Conservation (phyloP, 1,140 invertebrate genomes). For the Eciton burchellii region DNA sequence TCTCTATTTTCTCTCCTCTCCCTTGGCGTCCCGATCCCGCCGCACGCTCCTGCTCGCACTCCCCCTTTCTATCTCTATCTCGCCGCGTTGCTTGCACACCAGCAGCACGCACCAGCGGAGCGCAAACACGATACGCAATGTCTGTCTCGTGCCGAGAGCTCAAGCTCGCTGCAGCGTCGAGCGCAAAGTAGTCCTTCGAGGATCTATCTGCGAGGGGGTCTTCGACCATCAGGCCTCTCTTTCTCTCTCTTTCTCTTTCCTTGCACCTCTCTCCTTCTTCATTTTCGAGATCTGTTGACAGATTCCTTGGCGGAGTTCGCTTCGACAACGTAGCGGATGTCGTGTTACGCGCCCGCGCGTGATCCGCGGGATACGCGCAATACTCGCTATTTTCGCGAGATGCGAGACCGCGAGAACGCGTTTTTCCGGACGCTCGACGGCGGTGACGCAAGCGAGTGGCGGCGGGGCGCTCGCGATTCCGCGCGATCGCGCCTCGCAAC, state of each 20-base stretch:
- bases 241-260: too few species aligned
- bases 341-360: too few species aligned
- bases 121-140: conserved; percentile 64
- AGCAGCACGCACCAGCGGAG: conserved; percentile 43
- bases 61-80: conserved; percentile 59
- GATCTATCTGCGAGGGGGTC: background rate
- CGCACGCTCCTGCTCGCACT: conserved; percentile 62
- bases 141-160: conserved; percentile 12
- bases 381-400: background rate
- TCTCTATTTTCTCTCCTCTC: conserved; percentile 30
- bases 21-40: conserved; percentile 25
- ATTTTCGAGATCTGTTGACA: too few species aligned
- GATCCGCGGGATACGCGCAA: too few species aligned
- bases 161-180: background rate
- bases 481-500: conserved; percentile 63
- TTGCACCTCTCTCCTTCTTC: too few species aligned
- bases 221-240: too few species aligned
- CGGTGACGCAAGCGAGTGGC: conserved; percentile 32
- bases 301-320: too few species aligned
- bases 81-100: conserved; percentile 26
- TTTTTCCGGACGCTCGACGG: conserved; percentile 41
- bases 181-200: too few species aligned
- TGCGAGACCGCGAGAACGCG: conserved; percentile 9
- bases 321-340: too few species aligned
- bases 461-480: conserved; percentile 5